Percentiles rank a stretch among this genome's conserved stretches.
Evolutionary conservation across 2,113 vertebrate genomes (phyloP).

Genomic region (Trematocara stigmaticum): DNA sequence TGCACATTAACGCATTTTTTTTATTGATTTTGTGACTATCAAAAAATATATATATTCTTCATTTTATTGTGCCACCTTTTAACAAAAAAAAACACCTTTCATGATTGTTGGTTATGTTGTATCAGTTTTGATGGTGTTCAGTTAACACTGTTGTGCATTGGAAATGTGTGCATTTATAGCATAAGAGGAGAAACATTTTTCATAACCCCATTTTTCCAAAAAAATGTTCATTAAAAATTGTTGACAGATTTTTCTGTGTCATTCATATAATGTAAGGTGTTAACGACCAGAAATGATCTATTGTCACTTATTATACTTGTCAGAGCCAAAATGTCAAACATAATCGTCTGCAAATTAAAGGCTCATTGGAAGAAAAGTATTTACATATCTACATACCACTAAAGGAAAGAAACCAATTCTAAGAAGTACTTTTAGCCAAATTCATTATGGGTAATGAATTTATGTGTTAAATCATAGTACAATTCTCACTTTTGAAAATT

Average conservation of each 20-base stretch:
- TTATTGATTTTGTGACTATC: not conserved
- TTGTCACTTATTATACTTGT: not conserved
- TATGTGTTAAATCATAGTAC: not conserved
- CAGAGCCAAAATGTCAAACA: not conserved
- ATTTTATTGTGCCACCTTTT: not conserved
- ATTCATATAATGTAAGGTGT: not conserved
- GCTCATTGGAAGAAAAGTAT: not conserved
- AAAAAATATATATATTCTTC: not conserved
- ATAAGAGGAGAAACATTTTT: not conserved
- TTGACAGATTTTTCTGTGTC: not conserved
- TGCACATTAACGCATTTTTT: rapidly evolving
- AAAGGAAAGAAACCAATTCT: not conserved
- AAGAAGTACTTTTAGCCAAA: not conserved
- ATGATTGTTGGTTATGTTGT: not conserved
- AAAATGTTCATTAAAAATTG: not conserved
- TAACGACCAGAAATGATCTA: rapidly evolving
- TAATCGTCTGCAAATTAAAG: not conserved
- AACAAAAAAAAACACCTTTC: not conserved
- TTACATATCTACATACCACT: not conserved
- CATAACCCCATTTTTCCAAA: not conserved
- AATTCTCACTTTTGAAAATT: not conserved
- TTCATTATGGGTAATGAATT: not conserved
- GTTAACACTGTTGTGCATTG: not conserved
- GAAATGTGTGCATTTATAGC: not conserved
- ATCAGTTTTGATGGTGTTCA: not conserved